Conservation (phyloP, 2,888 invertebrate genomes). For the Acleris literana region DNA sequence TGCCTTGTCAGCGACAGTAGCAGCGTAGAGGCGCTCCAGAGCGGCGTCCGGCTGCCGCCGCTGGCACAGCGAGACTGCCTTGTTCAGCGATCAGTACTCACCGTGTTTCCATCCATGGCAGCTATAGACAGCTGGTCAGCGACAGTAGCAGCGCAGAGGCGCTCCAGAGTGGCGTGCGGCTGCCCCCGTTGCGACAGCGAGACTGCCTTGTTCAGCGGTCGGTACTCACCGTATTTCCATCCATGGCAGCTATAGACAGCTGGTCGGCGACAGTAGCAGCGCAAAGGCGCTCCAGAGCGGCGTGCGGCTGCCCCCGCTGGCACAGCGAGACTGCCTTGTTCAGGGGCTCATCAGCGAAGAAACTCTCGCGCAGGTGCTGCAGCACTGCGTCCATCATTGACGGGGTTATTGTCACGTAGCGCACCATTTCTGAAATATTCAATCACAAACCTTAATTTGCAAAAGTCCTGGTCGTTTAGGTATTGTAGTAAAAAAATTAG, state of each 20-base stretch:
- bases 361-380: slow-evolving; percentile 87
- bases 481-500: too few relatives aligned
- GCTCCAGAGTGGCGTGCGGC: slow-evolving; percentile 76
- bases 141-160: slow-evolving; percentile 88
- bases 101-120: slow-evolving; percentile 85
- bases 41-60: slow-evolving; percentile 88
- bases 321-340: slow-evolving; percentile 91
- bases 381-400: slow-evolving; percentile 85
- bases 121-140: slow-evolving; percentile 89
- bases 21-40: slow-evolving; percentile 88
- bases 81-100: slow-evolving; percentile 86
- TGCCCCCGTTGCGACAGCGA: slow-evolving; percentile 86
- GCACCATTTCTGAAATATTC: slow-evolving; percentile 53
- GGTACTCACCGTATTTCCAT: slow-evolving; percentile 83
- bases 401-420: slow-evolving; percentile 64
- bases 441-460: too few relatives aligned
- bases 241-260: slow-evolving; percentile 87
- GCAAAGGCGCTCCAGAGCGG: slow-evolving; percentile 89
- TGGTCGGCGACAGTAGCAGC: slow-evolving; percentile 88
- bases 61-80: slow-evolving; percentile 88
- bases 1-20: too few relatives aligned
- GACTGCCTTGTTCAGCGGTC: slow-evolving; percentile 90
- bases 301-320: slow-evolving; percentile 87
- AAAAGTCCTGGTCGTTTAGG: too few relatives aligned
- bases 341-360: slow-evolving; percentile 93